These are phyloP conservation scores for Casuarius casuarius DNA, from an alignment of 2,113 vertebrate genomes.

Conservation along the genomic window DNA sequence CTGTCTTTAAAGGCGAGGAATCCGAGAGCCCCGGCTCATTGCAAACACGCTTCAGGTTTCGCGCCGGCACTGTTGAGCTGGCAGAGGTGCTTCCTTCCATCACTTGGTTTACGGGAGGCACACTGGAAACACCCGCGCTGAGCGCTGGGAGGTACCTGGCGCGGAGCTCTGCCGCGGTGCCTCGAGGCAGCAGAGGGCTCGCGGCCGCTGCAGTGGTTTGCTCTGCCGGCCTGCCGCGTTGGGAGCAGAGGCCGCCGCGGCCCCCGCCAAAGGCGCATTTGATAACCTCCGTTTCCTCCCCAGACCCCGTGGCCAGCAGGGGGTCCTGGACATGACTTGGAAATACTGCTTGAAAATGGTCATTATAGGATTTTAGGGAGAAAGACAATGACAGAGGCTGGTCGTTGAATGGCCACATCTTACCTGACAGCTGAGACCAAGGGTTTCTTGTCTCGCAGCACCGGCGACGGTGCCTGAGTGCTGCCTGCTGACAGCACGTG, in stretches of 20 bases:
- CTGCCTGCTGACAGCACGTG: too few relatives aligned
- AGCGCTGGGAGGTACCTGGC: neutral
- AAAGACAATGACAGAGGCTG: too few relatives aligned
- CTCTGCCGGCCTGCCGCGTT: neutral
- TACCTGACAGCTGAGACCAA: too few relatives aligned
- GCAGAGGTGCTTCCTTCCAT: neutral
- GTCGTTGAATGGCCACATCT: too few relatives aligned
- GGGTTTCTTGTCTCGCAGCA: too few relatives aligned
- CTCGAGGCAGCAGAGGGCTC: neutral
- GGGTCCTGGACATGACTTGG: too few relatives aligned
- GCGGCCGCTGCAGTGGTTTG: neutral
- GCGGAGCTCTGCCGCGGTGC: too few relatives aligned
- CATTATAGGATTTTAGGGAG: neutral
- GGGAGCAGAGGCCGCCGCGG: neutral
- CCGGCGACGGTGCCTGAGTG: too few relatives aligned
- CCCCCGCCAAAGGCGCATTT: neutral
- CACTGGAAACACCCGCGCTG: too few relatives aligned
- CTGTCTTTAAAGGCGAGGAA: fast-evolving
- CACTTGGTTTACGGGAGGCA: neutral
- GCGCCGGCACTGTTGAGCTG: too few relatives aligned
- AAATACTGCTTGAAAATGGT: neutral
- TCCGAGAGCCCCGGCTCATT: fast-evolving
- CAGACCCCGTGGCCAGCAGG: neutral
- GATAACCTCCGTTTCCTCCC: too few relatives aligned
- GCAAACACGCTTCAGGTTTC: neutral